Conservation (phyloP, 2,797 vertebrate genomes). For the Pachyuromys duprasi region DNA sequence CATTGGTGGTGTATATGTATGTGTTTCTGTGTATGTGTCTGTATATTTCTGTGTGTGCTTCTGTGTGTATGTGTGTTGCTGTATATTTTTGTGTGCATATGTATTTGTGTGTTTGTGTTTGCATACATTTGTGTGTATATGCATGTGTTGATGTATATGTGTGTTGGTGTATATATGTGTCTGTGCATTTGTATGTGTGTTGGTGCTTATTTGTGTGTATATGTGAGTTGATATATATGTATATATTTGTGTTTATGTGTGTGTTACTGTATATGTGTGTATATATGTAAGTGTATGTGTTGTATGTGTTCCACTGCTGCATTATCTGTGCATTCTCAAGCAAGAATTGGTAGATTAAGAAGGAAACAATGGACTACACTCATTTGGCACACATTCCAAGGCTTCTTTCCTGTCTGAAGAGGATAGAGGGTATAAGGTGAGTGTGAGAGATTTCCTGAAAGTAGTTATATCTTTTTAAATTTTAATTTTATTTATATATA, state of each 20-base stretch:
- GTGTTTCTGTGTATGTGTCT: background rate
- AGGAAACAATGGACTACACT: background rate
- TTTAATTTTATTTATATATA: too few relatives aligned
- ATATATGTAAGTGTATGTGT: background rate
- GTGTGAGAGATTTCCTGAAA: constrained; percentile 17
- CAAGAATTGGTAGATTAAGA: background rate
- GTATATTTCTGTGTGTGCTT: background rate
- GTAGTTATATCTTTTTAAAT: background rate
- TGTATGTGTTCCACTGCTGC: constrained; percentile 3
- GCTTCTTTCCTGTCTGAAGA: background rate
- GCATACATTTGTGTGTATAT: background rate
- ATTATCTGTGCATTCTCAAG: constrained; percentile 55
- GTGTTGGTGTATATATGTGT: background rate
- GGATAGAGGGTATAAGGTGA: background rate
- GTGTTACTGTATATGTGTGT: background rate
- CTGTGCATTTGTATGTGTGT: background rate
- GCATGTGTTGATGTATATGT: background rate
- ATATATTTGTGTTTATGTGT: background rate
- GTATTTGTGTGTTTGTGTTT: background rate
- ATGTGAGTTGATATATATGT: background rate
- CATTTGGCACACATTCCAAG: constrained; percentile 11
- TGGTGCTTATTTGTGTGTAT: background rate
- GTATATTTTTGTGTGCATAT: background rate
- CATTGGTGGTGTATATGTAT: background rate
- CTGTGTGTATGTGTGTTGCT: background rate